Conservation (phyloP, 2,113 vertebrate species). For the Marmota flaviventris region DNA sequence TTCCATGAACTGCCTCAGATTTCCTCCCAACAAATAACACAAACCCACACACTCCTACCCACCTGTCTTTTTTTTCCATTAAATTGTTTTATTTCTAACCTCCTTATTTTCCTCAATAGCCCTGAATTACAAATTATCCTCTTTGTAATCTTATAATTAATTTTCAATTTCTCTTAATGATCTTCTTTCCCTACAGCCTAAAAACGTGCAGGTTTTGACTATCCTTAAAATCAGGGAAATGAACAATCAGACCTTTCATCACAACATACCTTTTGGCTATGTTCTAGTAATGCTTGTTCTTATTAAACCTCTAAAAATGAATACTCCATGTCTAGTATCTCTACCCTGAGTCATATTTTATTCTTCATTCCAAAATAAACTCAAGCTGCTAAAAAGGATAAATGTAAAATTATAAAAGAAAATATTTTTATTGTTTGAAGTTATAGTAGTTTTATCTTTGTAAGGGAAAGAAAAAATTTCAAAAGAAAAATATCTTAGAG, state of each 20-base stretch:
- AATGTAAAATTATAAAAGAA: constrained; percentile 20
- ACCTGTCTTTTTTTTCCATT: background rate
- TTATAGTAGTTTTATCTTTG: constrained; percentile 4
- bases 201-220: background rate
- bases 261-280: background rate
- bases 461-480: background rate
- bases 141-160: background rate
- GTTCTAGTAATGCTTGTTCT: background rate
- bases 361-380: constrained; percentile 2
- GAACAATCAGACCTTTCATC: background rate
- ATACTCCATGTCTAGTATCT: background rate
- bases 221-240: background rate
- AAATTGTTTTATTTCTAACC: background rate
- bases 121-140: background rate
- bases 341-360: background rate
- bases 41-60: background rate
- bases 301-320: background rate
- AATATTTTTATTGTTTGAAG: background rate
- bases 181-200: background rate
- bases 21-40: background rate
- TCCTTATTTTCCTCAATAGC: background rate
- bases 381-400: background rate
- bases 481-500: constrained; percentile 20
- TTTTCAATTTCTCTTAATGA: background rate
- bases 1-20: background rate